phyloP scores from a whole-genome alignment of 2,797 vertebrate species.

The Xerus rutilus region DNA sequence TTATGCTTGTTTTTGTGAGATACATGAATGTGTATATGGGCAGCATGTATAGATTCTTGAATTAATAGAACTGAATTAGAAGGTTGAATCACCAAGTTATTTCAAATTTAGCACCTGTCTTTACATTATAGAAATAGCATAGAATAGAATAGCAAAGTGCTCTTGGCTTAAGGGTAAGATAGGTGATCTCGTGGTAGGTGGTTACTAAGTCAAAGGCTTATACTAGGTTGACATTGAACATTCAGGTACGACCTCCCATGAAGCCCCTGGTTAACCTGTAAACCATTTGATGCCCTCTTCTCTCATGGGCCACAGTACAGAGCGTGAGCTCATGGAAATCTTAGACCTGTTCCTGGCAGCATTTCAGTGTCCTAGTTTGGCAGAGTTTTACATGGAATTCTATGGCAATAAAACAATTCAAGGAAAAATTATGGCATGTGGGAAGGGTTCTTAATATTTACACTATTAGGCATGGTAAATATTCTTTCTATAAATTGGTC shows the following conservation, averaged over 20 bases:
- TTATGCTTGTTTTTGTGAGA: not conserved
- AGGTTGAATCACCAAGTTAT: not conserved
- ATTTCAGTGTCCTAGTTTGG: not conserved
- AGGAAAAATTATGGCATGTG: not conserved
- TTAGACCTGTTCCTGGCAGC: not conserved
- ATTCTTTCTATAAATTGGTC: slow-evolving; percentile 32
- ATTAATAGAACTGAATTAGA: slow-evolving; percentile 4
- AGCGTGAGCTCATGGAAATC: not conserved
- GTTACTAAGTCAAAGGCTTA: not conserved
- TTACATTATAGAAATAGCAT: not conserved
- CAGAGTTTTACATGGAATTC: not conserved
- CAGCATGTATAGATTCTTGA: not conserved
- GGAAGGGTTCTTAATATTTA: slow-evolving; percentile 4
- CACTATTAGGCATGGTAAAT: not conserved
- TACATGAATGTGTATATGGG: not conserved
- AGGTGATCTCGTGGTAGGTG: not conserved
- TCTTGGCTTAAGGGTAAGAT: not conserved
- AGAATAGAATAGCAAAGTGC: not conserved
- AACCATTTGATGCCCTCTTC: not conserved
- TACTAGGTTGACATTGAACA: not conserved
- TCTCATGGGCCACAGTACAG: not conserved
- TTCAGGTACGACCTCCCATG: not conserved
- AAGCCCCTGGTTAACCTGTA: not conserved
- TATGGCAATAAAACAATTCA: not conserved
- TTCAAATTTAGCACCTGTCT: not conserved